Percentiles rank a stretch among this genome's conserved stretches.
These are phyloP conservation scores for Cervus canadensis DNA, from an alignment of 2,113 vertebrate genomes.

Conservation along the genomic window DNA sequence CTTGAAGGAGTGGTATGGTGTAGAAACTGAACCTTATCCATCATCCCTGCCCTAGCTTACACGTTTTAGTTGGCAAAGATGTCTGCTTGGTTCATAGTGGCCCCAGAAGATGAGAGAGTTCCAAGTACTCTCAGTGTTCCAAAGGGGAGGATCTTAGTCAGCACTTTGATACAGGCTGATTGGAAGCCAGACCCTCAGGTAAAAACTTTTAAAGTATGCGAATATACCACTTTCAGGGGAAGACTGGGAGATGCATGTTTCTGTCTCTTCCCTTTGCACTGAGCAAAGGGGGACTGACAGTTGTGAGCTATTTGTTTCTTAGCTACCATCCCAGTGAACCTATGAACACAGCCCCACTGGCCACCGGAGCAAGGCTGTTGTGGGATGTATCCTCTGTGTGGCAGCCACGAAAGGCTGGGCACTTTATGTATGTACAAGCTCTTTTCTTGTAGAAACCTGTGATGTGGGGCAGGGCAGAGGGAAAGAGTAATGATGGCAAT, in stretches of 20 bases:
- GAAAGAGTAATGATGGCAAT: not conserved
- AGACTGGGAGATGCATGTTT: not conserved
- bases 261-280: not conserved
- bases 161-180: not conserved
- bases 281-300: not conserved
- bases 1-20: not conserved
- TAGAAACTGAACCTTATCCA: not conserved
- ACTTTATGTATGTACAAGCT: not conserved
- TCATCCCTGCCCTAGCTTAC: not conserved
- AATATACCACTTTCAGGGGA: not conserved
- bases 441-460: not conserved
- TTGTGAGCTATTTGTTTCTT: not conserved
- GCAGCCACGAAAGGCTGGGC: not conserved
- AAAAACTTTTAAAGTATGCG: not conserved
- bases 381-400: not conserved
- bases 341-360: not conserved
- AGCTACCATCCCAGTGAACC: not conserved
- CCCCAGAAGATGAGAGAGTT: not conserved
- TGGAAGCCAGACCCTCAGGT: not conserved
- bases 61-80: not conserved
- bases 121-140: not conserved
- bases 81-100: not conserved
- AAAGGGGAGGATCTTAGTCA: not conserved
- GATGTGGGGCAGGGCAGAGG: not conserved
- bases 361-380: not conserved